Base-by-base conservation (phyloP, 1,140 invertebrate genomes). In the Lepidostoma basale region DNA sequence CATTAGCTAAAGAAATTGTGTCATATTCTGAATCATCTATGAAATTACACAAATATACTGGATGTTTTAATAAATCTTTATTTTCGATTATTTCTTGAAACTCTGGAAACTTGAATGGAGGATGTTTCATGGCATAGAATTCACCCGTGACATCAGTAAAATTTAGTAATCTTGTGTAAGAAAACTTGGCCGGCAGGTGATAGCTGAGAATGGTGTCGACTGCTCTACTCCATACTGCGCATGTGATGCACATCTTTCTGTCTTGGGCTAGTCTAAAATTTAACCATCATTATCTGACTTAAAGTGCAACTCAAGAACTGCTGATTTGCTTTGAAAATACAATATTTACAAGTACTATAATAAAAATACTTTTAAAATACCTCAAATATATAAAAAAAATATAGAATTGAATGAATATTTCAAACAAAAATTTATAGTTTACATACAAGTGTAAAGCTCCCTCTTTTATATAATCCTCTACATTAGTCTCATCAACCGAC, bases 211-310 rank as follows among this genome's bases (percentile, higher is more conserved):
- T 77, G 0, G 79, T 75, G 16, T 85, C 79, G 3, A 86, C 75
- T 0, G 85, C 86, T 0, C 76, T 75, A 33, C 85, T 78, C 85
- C 85, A 87, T 0, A 81, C 79, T 1, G 83, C 74, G 3, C 85
- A 78, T 0, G 78, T 67, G 65, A 78, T 79, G 10, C 82, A 67
- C 0, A 77, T 76, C 28, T 77, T 70, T 30, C 77, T 81, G 56
- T 85, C 83, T 26, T 82, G 78, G 10, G 85, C 75, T 83, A 87
- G 84, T 60, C 85, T 86, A 70, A n/a, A n/a, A n/a, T n/a, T n/a
- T n/a, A n/a, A n/a, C n/a, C n/a, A n/a, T n/a, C n/a, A n/a, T n/a
- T n/a, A n/a, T n/a, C n/a, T n/a, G n/a, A n/a, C n/a, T n/a, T n/a
- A n/a, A n/a, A n/a, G n/a, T n/a, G n/a, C n/a, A n/a, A n/a, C n/a